Evolutionary conservation across 2,113 vertebrate genomes (phyloP), one percentile per base, ranked within the genome.

Genomic region (Pipra filicauda): DNA sequence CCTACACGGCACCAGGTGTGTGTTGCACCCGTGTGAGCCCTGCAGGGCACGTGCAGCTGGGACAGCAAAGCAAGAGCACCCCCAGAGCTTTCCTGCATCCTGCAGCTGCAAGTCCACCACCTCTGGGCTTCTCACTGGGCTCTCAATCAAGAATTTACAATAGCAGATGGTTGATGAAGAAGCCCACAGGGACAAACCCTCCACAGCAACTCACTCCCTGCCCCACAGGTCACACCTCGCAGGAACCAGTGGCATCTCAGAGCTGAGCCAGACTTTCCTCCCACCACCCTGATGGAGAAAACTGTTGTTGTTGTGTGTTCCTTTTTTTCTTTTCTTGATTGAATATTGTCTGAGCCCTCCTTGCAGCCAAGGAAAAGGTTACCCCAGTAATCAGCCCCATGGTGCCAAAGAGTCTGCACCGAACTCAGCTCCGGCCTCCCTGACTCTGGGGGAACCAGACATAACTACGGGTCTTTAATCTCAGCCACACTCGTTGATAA

Each of bases 371-470:
- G 65, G 39, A 57, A 72, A 75, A 88, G 39, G 71, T 86, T 93
- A 67, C 74, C 71, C 80, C 81, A 91, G 89, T 71, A 70, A 80
- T 93, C 88, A 80, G 88, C 55, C 23, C 55, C 1, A 1, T 70
- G 97, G 97, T 95, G 97, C 97, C 97, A 83, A 75, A 61, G 54
- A 91, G 96, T 97, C 97, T 97, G 96, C 85, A 43, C 65, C 20
- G 14, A 84, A 11, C 24, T 70, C 93, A 69, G 71, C 76, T 16
- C 80, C 1, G 18, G 91, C 78, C 69, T 71, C 65, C 41, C 51
- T 0, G 2, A 55, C 81, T 88, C 95, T 76, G 67, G 59, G 58
- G 69, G 76, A 92, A 51, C 75, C 93, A 97, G 93, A 94, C 96
- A 84, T 15, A 61, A 88, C 88, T 78, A 94, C 2, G 12, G 78